A percentile compares a stretch with the other conserved stretches of the same genome.
These are phyloP conservation scores for Clytia hemisphaerica DNA, from an alignment of 30 jellyfish, hydroid and myxozoan species.

Conservation along the genomic window DNA sequence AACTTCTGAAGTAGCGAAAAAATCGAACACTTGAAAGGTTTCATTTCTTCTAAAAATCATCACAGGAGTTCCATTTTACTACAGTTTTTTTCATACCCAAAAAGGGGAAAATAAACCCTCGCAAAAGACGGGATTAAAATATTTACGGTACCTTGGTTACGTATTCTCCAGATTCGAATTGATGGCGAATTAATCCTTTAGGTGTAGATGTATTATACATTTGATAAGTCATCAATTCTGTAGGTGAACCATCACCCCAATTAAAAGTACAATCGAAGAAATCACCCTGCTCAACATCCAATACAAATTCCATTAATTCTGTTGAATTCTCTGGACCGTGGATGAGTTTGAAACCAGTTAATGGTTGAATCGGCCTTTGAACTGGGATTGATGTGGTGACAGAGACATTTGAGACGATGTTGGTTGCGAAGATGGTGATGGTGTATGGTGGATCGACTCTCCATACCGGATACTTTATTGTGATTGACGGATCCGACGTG, in stretches of 20 bases:
- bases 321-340: constrained; percentile 73
- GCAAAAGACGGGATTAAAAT: too few relatives aligned
- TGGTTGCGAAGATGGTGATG: constrained; percentile 21
- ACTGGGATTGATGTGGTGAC: constrained; percentile 13
- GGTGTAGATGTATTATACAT: too few relatives aligned
- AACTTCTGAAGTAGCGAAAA: too few relatives aligned
- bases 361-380: constrained; percentile 51
- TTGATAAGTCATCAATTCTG: neutral
- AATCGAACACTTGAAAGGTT: too few relatives aligned
- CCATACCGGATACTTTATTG: constrained; percentile 6
- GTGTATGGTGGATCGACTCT: neutral
- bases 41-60: too few relatives aligned
- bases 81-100: too few relatives aligned
- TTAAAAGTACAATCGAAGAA: constrained; percentile 56
- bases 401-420: constrained; percentile 28
- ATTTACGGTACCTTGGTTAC: too few relatives aligned
- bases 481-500: neutral
- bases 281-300: constrained; percentile 42
- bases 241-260: constrained; percentile 7
- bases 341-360: constrained; percentile 27
- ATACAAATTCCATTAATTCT: constrained; percentile 33
- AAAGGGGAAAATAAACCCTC: too few relatives aligned
- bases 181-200: too few relatives aligned
- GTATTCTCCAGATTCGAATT: too few relatives aligned
- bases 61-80: too few relatives aligned